A percentile compares a stretch with the other conserved stretches of the same genome.
Conservation (phyloP, 2,888 invertebrate genomes). For the Xanthia togata region DNA sequence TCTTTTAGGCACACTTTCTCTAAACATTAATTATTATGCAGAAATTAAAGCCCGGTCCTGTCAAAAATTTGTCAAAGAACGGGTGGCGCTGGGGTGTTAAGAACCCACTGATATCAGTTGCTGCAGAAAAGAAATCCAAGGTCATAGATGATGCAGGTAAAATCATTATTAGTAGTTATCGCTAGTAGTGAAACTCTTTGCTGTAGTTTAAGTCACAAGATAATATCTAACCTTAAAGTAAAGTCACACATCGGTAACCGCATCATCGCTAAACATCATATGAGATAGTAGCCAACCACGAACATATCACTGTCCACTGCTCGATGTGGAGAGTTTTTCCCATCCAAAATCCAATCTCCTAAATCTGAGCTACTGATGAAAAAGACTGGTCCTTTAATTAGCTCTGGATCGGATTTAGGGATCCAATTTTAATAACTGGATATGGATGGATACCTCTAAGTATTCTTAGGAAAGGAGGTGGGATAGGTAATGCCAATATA, state of each 20-base stretch:
- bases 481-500: not conserved
- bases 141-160: not conserved
- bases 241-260: too few relatives aligned
- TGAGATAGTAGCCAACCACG: not conserved
- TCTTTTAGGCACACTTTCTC: too few relatives aligned
- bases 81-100: too few relatives aligned
- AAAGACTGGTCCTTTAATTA: not conserved
- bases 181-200: not conserved
- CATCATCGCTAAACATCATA: not conserved
- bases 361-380: not conserved
- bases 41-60: too few relatives aligned
- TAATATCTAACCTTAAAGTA: not conserved
- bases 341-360: not conserved
- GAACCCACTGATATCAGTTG: not conserved
- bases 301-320: too few relatives aligned
- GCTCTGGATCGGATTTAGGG: not conserved
- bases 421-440: not conserved
- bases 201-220: not conserved
- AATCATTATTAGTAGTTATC: not conserved
- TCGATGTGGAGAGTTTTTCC: not conserved
- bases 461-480: not conserved
- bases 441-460: not conserved
- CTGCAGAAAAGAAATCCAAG: too few relatives aligned
- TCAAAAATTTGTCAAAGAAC: too few relatives aligned
- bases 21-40: too few relatives aligned